phyloP scores from a whole-genome alignment of 2,888 invertebrate species.

The Lucinisca nassula region DNA sequence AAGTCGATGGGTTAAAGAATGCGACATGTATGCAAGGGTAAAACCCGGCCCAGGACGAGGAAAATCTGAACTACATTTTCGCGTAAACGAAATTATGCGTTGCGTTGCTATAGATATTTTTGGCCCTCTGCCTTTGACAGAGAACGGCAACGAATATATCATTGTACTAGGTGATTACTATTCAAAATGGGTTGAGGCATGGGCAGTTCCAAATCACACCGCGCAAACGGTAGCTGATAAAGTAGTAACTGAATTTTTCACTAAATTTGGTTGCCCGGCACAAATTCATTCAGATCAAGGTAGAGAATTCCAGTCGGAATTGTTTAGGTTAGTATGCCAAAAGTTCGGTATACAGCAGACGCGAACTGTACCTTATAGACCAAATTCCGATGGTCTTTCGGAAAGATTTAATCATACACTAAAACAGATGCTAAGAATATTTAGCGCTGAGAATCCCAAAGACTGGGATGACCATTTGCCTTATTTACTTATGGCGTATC shows the following conservation, averaged over 20 bases:
- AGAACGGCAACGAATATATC: slow-evolving; percentile 9
- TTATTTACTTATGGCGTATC: neutral
- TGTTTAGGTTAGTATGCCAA: neutral
- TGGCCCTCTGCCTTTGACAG: slow-evolving; percentile 13
- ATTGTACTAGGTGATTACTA: slow-evolving; percentile 22
- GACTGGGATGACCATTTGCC: neutral
- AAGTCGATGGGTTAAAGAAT: neutral
- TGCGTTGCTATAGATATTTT: slow-evolving; percentile 6
- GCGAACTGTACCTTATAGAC: neutral
- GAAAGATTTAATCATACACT: neutral
- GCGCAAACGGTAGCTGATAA: slow-evolving; percentile 27
- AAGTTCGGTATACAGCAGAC: neutral
- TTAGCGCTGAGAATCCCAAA: neutral
- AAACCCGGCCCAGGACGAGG: neutral
- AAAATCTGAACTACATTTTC: neutral
- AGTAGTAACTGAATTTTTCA: slow-evolving; percentile 26
- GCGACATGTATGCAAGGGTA: neutral
- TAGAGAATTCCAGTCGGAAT: neutral
- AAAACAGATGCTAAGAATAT: neutral
- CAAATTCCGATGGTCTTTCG: neutral
- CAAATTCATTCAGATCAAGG: slow-evolving; percentile 1
- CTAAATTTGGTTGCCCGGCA: slow-evolving; percentile 9
- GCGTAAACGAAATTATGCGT: neutral
- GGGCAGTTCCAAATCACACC: slow-evolving; percentile 9
- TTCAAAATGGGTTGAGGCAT: slow-evolving; percentile 24